Conservation (phyloP, 2,888 invertebrate genomes). For the Drosophila limbata region DNA sequence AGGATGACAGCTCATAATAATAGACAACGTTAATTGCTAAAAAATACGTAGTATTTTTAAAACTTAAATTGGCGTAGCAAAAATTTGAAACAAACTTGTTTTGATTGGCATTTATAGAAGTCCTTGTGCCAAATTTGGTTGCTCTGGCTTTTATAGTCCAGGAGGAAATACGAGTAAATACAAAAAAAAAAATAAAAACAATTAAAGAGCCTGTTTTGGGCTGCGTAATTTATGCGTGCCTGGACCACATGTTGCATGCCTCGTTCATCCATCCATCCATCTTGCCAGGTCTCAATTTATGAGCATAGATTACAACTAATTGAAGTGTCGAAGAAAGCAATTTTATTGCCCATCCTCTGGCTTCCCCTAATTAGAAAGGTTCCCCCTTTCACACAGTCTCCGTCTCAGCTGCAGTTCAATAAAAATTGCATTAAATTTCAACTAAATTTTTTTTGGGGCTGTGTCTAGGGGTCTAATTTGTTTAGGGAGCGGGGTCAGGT, state of each 20-base stretch:
- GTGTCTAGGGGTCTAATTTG: neutral
- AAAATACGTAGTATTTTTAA: too few species aligned
- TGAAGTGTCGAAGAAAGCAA: constrained; percentile 56
- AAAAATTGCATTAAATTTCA: constrained; percentile 63
- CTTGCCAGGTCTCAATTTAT: constrained; percentile 62
- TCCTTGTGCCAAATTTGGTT: too few species aligned
- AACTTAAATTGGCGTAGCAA: too few species aligned
- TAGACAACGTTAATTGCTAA: too few species aligned
- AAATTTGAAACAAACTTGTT: too few species aligned
- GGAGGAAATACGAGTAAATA: too few species aligned
- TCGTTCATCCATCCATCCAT: constrained; percentile 22
- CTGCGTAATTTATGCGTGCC: constrained; percentile 48
- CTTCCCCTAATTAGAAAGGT: constrained; percentile 60
- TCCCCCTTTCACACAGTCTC: neutral
- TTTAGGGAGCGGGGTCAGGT: constrained; percentile 5
- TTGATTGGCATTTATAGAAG: too few species aligned
- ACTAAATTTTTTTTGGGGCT: neutral
- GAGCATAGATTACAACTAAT: constrained; percentile 76
- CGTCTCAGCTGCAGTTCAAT: constrained; percentile 39
- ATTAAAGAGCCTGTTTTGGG: constrained; percentile 17
- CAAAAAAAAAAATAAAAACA: constrained; percentile 11
- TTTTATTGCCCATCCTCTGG: constrained; percentile 25
- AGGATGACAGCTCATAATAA: too few species aligned
- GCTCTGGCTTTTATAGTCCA: too few species aligned
- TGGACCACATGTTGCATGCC: constrained; percentile 71